Base-by-base conservation (phyloP, 2,888 invertebrate species). In the Plebejus anna region DNA sequence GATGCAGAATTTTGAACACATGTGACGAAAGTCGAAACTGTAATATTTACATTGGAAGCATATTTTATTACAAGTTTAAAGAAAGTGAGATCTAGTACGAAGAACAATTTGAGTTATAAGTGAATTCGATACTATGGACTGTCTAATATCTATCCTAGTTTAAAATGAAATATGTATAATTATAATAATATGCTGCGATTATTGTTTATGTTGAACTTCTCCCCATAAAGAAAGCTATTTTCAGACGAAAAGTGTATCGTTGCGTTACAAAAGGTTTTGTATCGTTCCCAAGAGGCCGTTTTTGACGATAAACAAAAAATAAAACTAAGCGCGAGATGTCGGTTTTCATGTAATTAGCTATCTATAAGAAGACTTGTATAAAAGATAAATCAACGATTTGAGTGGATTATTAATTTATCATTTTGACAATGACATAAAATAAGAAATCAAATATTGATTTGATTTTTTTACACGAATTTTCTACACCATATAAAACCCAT, bases 1-100 rank as follows among this genome's bases (percentile, higher is more conserved):
- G 73, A 73, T 73, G 73, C 55, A 73, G 66, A 66, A 66, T 66
- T 66, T 66, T 32, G 32, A 36, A 32, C 32, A 36, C 32, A 66
- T 66, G 66, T 13, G 28, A 28, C 61, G 28, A 61, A 61, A 32
- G 13, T 66, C 22, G 59, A 59, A 59, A 59, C 22, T 66, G 66
- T 66, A 13, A 36, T 66, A 36, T 66, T 66, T 66, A 32, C 13
- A 66, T 66, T 66, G 32, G 13, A 66, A 36, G 9, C 66, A 36
- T 66, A 32, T 32, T 32, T 66, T 32, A 66, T 9, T 61, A 61
- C 28, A 28, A 28, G 28, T 22, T 61, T 22, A 61, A 9, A 28
- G 61, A 61, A 61, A 61, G 61, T 11, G 61, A 22, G 61, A 59
- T n/a, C 22, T 59, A 59, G 22, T 2, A 59, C 59, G 59, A 61